Conservation (phyloP, 2,888 invertebrate species). For the Bruchidius siliquastri region DNA sequence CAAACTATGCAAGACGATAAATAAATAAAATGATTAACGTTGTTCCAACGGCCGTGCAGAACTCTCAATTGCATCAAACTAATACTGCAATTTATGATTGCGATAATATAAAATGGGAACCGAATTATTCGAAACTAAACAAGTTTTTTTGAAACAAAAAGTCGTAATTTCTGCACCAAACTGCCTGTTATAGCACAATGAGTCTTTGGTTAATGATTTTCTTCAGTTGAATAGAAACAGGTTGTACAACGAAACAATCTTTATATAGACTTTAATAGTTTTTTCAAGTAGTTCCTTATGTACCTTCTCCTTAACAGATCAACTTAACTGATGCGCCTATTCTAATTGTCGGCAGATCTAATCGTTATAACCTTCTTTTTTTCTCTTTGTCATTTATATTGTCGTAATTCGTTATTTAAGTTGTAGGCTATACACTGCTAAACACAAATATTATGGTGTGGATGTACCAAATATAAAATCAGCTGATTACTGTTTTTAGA, state of each 20-base stretch:
- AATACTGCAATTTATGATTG: neutral
- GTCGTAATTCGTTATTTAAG: neutral
- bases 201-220: neutral
- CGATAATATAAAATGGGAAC: neutral
- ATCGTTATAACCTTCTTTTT: conserved; percentile 18
- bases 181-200: neutral
- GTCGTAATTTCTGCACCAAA: neutral
- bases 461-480: no score
- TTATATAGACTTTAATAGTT: neutral
- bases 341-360: conserved; percentile 12
- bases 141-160: neutral
- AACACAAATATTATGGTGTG: neutral
- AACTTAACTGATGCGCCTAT: neutral
- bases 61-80: neutral
- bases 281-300: neutral
- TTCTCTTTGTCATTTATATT: neutral
- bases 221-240: neutral
- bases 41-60: no score
- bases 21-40: neutral
- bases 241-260: neutral
- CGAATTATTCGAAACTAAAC: neutral
- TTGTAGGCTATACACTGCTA: neutral
- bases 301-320: neutral
- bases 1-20: neutral
- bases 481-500: no score